A percentile compares a stretch with the other conserved stretches of the same genome.
These are phyloP conservation scores for Leuciscus waleckii DNA, from an alignment of 2,797 vertebrate genomes.

Conservation along the genomic window DNA sequence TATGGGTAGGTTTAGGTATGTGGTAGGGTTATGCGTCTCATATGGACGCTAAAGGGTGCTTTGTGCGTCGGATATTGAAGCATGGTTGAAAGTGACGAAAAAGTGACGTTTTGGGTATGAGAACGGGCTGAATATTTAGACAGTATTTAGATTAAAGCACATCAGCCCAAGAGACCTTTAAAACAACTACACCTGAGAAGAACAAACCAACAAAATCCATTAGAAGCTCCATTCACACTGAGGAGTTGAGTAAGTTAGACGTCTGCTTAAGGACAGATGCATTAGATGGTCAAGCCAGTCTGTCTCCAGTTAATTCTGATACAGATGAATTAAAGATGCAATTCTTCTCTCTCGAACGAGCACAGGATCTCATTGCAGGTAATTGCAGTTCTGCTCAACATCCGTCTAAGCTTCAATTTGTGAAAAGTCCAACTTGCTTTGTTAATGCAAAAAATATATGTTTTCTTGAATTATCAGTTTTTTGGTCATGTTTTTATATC, in stretches of 20 bases:
- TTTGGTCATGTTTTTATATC: no score
- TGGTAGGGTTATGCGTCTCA: no score
- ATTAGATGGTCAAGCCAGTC: neutral
- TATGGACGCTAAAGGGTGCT: no score
- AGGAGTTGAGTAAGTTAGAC: neutral
- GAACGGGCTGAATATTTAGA: no score
- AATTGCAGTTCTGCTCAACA: neutral
- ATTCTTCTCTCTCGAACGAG: neutral
- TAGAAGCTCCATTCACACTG: neutral
- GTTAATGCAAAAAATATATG: no score
- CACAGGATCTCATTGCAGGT: neutral
- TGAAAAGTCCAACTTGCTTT: neutral
- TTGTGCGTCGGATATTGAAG: no score
- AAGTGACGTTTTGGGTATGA: no score
- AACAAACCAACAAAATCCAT: neutral
- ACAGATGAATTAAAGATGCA: neutral
- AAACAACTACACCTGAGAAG: neutral
- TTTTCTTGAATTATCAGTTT: no score
- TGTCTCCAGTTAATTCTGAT: constrained; percentile 1
- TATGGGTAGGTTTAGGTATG: no score
- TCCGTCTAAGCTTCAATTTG: neutral
- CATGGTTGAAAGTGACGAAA: no score
- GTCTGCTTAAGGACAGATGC: neutral
- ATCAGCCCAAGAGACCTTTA: neutral
- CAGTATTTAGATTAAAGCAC: neutral